These are phyloP conservation scores for Gymnocephalus cernua DNA, from an alignment of 2,113 vertebrate species.

Conservation along the genomic window DNA sequence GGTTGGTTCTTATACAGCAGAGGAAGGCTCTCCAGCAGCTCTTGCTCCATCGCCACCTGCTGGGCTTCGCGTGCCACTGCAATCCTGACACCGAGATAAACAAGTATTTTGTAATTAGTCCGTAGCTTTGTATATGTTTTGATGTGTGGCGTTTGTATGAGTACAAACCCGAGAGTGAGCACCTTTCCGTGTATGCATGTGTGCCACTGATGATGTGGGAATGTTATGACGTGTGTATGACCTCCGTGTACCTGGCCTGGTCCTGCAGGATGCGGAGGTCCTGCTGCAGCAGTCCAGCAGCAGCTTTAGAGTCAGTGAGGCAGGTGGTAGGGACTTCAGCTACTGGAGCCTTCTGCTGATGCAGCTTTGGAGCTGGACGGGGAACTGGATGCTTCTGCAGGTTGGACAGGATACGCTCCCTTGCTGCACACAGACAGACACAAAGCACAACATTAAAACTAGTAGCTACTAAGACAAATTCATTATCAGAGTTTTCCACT, in stretches of 20 bases:
- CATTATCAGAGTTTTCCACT: not conserved
- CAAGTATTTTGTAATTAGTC: not conserved
- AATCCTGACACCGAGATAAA: conserved; percentile 80
- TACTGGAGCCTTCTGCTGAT: conserved; percentile 88
- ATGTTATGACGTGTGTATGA: not conserved
- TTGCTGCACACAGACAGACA: conserved; percentile 81
- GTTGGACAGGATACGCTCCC: conserved; percentile 89
- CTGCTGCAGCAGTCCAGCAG: conserved; percentile 84
- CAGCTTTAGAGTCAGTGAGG: conserved; percentile 85
- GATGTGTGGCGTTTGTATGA: not conserved
- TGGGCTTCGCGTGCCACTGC: conserved; percentile 93
- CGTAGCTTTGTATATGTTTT: not conserved
- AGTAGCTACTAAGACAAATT: not conserved
- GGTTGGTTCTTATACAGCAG: conserved; percentile 92
- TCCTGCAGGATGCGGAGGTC: conserved; percentile 89
- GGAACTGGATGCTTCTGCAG: conserved; percentile 91
- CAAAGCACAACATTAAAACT: conserved; percentile 14
- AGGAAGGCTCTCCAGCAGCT: conserved; percentile 91
- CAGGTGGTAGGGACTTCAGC: conserved; percentile 85
- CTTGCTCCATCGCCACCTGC: conserved; percentile 92
- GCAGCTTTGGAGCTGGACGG: conserved; percentile 81
- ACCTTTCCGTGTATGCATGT: not conserved
- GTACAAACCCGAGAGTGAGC: not conserved
- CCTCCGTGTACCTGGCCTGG: conserved; percentile 88
- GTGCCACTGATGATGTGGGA: not conserved